phyloP scores from a whole-genome alignment of 1,140 invertebrate genomes.

The Hirudo medicinalis region DNA sequence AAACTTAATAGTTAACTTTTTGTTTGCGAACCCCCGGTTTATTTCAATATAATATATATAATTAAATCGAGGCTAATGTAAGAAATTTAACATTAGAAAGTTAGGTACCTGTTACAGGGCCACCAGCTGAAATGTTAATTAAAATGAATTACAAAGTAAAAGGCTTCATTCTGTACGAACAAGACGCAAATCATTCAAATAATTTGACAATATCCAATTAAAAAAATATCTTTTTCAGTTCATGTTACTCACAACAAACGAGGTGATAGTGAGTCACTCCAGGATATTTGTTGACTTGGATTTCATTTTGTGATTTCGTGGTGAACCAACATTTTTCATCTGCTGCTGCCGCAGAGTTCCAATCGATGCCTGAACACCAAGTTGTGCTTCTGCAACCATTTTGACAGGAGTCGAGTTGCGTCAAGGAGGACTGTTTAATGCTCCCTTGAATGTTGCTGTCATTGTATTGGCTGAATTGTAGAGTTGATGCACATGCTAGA shows the following conservation, averaged over 20 bases:
- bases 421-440: neutral
- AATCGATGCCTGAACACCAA: slow-evolving; percentile 7
- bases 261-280: neutral
- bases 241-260: neutral
- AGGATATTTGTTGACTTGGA: neutral
- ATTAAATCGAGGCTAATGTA: too few relatives aligned
- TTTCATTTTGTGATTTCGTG: neutral
- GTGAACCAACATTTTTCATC: slow-evolving; percentile 6
- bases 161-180: neutral
- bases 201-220: too few relatives aligned
- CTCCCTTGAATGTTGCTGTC: slow-evolving; percentile 10
- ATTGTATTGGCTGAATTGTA: neutral
- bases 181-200: neutral
- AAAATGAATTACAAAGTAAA: neutral
- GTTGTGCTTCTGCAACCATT: neutral
- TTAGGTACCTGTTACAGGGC: too few relatives aligned
- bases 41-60: too few relatives aligned
- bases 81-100: too few relatives aligned
- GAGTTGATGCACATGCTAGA: neutral
- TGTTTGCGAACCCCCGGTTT: too few relatives aligned
- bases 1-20: too few relatives aligned
- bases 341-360: neutral
- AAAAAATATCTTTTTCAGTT: neutral
- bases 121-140: too few relatives aligned
- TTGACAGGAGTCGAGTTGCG: neutral